These are phyloP conservation scores for Odontamblyopus lacepedii DNA, from an alignment of 2,797 vertebrate species.

Conservation along the genomic window DNA sequence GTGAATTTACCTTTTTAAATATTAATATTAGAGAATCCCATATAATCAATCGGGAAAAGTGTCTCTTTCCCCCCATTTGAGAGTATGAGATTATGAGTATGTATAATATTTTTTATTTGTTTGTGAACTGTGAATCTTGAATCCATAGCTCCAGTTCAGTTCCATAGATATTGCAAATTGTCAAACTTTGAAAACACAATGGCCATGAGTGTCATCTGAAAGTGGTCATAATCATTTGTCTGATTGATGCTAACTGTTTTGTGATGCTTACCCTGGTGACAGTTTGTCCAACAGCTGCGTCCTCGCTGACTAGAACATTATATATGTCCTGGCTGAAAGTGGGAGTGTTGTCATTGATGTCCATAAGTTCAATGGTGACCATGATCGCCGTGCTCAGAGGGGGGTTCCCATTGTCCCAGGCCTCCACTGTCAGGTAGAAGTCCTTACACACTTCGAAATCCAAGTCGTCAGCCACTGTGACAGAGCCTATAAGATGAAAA, in stretches of 20 bases:
- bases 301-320: slow-evolving; percentile 90
- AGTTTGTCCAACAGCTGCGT: slow-evolving; percentile 85
- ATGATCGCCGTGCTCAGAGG: slow-evolving; percentile 89
- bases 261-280: slow-evolving; percentile 80
- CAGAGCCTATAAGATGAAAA: slow-evolving; percentile 74
- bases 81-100: no score
- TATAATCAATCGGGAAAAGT: no score
- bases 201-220: not conserved
- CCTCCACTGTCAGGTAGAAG: slow-evolving; percentile 91
- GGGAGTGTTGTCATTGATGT: slow-evolving; percentile 94
- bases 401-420: slow-evolving; percentile 89
- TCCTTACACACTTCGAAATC: slow-evolving; percentile 93
- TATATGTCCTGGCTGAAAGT: slow-evolving; percentile 90
- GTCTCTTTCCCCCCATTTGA: no score
- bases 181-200: not conserved
- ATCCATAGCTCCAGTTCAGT: not conserved
- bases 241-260: not conserved
- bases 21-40: no score
- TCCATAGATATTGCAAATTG: not conserved
- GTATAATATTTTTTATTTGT: not conserved
- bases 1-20: no score
- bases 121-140: not conserved
- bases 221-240: not conserved
- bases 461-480: slow-evolving; percentile 87
- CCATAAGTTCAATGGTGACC: slow-evolving; percentile 91